Conservation (phyloP, 2,797 vertebrate species). For the Gymnopithys bicolor region DNA sequence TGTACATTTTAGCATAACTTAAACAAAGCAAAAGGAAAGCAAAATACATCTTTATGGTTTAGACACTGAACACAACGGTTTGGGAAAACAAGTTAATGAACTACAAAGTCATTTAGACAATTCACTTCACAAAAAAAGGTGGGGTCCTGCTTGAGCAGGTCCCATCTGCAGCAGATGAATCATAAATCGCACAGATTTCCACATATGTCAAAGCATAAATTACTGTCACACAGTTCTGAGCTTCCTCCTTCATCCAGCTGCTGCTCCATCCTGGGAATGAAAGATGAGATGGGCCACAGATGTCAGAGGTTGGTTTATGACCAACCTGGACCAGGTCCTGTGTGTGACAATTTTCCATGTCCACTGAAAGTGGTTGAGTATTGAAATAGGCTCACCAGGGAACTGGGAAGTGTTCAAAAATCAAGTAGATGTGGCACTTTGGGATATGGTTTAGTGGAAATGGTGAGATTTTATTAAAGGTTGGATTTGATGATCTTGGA, state of each 20-base stretch:
- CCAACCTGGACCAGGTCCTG: rapidly evolving
- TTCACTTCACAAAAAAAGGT: not conserved
- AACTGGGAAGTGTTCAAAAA: not conserved
- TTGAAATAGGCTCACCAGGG: not conserved
- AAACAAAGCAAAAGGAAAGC: not conserved
- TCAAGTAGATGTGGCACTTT: not conserved
- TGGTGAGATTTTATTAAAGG: not conserved
- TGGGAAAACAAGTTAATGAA: not conserved
- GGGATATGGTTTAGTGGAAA: not conserved
- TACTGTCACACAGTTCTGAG: not conserved
- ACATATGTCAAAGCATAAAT: not conserved
- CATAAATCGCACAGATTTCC: not conserved
- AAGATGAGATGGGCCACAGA: not conserved
- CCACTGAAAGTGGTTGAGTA: not conserved
- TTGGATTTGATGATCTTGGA: not conserved
- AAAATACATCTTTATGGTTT: not conserved
- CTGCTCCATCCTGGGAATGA: not conserved
- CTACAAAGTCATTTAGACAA: not conserved
- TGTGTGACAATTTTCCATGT: not conserved
- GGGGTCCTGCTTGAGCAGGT: not conserved
- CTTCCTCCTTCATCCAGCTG: not conserved
- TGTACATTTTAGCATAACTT: not conserved
- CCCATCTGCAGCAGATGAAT: not conserved
- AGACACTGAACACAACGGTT: not conserved
- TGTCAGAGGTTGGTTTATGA: not conserved